These are phyloP conservation scores for Cataglyphis hispanica DNA, from an alignment of 1,140 invertebrate genomes.

Conservation along the genomic window DNA sequence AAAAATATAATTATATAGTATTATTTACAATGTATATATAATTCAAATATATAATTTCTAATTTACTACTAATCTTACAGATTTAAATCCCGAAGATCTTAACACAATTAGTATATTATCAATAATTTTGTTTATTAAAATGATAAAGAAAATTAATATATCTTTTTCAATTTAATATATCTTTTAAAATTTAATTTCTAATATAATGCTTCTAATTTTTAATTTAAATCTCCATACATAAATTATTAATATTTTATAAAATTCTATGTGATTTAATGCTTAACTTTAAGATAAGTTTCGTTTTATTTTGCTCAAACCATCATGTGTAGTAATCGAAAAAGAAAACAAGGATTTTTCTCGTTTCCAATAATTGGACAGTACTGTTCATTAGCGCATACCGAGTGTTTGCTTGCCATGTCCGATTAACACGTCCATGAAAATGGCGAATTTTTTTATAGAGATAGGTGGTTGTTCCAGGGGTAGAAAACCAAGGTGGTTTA, in stretches of 20 bases:
- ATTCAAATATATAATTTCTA: not conserved
- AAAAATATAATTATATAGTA: not conserved
- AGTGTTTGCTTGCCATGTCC: not conserved
- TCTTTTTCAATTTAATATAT: not conserved
- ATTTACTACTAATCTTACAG: not conserved
- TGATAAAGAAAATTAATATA: not conserved
- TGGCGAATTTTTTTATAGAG: not conserved
- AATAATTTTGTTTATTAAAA: constrained; percentile 19
- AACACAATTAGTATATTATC: not conserved
- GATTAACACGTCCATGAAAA: not conserved
- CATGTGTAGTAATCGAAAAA: not conserved
- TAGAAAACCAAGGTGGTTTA: constrained; percentile 6
- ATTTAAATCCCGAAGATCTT: not conserved
- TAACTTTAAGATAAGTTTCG: not conserved
- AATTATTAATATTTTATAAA: not conserved
- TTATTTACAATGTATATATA: not conserved
- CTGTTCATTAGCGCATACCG: constrained; percentile 28
- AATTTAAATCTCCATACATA: not conserved
- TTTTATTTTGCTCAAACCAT: not conserved
- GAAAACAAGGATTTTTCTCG: not conserved
- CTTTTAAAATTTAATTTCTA: constrained; percentile 2
- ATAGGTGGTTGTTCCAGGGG: not conserved
- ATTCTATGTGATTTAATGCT: not conserved
- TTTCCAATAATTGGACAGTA: constrained; percentile 39
- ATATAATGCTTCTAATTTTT: not conserved